These are phyloP conservation scores for Torymus texanus DNA, from an alignment of 2,888 invertebrate species.

Conservation along the genomic window DNA sequence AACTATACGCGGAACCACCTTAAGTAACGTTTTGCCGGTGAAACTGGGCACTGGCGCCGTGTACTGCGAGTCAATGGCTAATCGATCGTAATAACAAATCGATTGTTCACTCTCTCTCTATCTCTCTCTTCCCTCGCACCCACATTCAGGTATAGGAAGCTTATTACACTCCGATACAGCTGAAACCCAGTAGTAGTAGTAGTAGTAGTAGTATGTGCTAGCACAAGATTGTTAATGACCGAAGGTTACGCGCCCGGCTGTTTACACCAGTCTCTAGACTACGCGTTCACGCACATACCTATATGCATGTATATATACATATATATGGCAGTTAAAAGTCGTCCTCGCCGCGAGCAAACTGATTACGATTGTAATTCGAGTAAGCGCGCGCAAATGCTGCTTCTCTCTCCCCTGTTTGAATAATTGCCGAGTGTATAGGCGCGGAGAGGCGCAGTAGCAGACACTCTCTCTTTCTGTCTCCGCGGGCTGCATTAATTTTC, in stretches of 20 bases:
- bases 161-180: slow-evolving; percentile 29
- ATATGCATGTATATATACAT: neutral
- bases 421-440: slow-evolving; percentile 37
- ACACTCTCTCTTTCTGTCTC: neutral
- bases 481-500: neutral
- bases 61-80: slow-evolving; percentile 15
- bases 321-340: neutral
- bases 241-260: slow-evolving; percentile 28
- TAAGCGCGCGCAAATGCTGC: neutral
- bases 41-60: neutral
- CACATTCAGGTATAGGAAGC: neutral
- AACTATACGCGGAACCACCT: too few relatives aligned
- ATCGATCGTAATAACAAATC: slow-evolving; percentile 35
- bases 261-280: slow-evolving; percentile 15
- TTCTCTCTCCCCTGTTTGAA: slow-evolving; percentile 10
- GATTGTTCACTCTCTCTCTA: neutral
- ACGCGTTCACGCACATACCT: neutral
- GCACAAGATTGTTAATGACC: slow-evolving; percentile 32
- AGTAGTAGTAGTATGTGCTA: too few relatives aligned
- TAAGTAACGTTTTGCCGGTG: too few relatives aligned
- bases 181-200: too few relatives aligned
- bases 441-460: neutral
- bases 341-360: slow-evolving; percentile 23
- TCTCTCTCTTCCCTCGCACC: neutral
- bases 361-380: slow-evolving; percentile 17